phyloP scores from a whole-genome alignment of 2,797 vertebrate species.

The Coilia nasus region DNA sequence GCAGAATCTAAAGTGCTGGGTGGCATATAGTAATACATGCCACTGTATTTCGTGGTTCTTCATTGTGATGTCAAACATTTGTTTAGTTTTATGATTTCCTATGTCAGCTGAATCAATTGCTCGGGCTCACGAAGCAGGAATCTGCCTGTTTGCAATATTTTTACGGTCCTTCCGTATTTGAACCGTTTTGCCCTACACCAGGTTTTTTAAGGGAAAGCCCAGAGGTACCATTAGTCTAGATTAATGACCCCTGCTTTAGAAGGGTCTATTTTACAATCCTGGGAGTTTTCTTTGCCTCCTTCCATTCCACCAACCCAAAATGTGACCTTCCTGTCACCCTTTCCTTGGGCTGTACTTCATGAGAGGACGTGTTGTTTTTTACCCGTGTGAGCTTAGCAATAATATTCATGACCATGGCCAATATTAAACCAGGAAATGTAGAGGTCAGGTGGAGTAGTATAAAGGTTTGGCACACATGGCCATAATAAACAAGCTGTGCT shows the following conservation, averaged over 20 bases:
- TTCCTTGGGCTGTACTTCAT: neutral
- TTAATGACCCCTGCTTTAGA: neutral
- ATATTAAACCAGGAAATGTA: neutral
- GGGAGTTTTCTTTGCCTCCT: neutral
- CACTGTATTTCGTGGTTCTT: neutral
- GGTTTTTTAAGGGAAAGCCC: neutral
- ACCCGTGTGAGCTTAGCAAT: neutral
- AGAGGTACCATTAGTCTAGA: slow-evolving; percentile 1
- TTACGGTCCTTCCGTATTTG: slow-evolving; percentile 51
- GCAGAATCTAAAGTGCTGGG: neutral
- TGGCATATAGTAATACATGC: neutral
- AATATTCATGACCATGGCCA: slow-evolving; percentile 10
- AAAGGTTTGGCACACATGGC: neutral
- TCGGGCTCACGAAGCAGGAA: slow-evolving; percentile 55
- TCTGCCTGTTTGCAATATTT: slow-evolving; percentile 57
- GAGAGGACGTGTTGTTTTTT: slow-evolving; percentile 11
- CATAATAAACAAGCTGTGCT: neutral
- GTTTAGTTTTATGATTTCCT: slow-evolving; percentile 69
- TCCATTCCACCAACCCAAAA: neutral
- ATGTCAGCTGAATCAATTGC: slow-evolving; percentile 65
- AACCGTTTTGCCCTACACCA: neutral
- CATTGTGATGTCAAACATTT: slow-evolving; percentile 57
- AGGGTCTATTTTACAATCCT: neutral
- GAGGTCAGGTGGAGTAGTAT: slow-evolving; percentile 16
- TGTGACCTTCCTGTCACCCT: slow-evolving; percentile 21